Percentiles rank a stretch among this genome's conserved stretches.
These are phyloP conservation scores for Coboldia fuscipes DNA, from an alignment of 1,140 invertebrate genomes.

Conservation along the genomic window DNA sequence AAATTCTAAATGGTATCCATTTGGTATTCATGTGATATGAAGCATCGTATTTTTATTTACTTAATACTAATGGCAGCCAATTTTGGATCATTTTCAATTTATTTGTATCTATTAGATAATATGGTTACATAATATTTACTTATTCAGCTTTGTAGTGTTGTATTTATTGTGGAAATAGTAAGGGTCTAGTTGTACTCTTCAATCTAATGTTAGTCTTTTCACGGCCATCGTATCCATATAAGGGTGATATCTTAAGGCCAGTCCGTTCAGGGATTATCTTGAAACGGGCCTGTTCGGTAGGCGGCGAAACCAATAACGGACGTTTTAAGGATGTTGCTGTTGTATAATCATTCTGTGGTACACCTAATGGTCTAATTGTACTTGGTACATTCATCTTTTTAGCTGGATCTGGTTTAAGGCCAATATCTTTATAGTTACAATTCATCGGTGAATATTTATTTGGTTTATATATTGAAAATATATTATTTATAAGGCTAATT, in stretches of 20 bases:
- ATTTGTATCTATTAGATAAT: too few relatives aligned
- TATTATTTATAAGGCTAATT: conserved; percentile 22
- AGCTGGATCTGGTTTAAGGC: conserved; percentile 21
- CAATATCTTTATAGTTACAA: conserved; percentile 14
- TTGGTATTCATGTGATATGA: too few relatives aligned
- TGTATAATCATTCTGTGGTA: conserved; percentile 16
- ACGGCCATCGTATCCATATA: conserved; percentile 19
- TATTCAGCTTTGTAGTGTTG: neutral
- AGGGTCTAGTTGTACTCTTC: conserved; percentile 17
- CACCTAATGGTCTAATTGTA: conserved; percentile 12
- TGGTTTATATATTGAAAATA: conserved; percentile 22
- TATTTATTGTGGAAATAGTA: conserved; percentile 21
- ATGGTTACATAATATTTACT: too few relatives aligned
- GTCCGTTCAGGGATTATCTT: conserved; percentile 27
- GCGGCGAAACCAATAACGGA: conserved; percentile 14
- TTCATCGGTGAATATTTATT: conserved; percentile 21
- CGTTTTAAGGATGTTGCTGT: conserved; percentile 21
- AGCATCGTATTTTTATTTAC: too few relatives aligned
- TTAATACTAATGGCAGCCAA: too few relatives aligned
- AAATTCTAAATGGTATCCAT: too few relatives aligned
- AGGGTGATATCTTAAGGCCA: conserved; percentile 25
- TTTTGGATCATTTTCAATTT: too few relatives aligned
- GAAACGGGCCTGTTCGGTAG: conserved; percentile 22
- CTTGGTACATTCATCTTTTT: conserved; percentile 23
- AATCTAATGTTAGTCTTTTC: conserved; percentile 15